A percentile compares a stretch with the other conserved stretches of the same genome.
Evolutionary conservation across 2,113 vertebrate species (phyloP).

Genomic region (Zosterops japonicus): DNA sequence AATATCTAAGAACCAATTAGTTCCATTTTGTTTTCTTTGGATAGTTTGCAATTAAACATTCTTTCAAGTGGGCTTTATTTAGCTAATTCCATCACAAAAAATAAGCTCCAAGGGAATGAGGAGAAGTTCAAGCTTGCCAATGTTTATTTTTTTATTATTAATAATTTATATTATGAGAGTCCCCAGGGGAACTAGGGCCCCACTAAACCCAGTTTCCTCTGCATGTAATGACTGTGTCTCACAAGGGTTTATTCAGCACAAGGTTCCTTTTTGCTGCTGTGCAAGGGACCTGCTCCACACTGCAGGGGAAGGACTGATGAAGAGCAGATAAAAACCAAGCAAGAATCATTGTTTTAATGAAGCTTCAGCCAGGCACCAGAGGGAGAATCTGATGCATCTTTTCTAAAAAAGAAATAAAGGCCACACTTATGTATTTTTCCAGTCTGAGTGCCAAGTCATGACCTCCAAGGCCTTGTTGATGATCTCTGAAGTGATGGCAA

Average conservation of each 20-base stretch:
- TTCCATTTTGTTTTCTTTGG: conserved; percentile 62
- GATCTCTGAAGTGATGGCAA: background rate
- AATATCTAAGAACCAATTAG: conserved; percentile 58
- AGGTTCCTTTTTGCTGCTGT: background rate
- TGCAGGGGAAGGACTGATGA: background rate
- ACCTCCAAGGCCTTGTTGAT: background rate
- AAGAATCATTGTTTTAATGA: background rate
- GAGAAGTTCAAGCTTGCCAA: conserved; percentile 49
- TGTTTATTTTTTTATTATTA: conserved; percentile 69
- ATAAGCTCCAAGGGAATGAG: conserved; percentile 50
- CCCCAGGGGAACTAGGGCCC: conserved; percentile 16
- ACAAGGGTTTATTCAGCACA: background rate
- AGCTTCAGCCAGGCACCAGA: background rate
- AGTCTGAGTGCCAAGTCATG: background rate
- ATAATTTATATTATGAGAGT: conserved; percentile 57
- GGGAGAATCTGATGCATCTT: background rate
- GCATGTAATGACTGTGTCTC: background rate
- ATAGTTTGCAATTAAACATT: conserved; percentile 53
- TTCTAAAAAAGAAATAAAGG: background rate
- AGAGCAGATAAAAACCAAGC: background rate
- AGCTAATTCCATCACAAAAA: conserved; percentile 57
- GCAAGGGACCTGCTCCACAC: background rate
- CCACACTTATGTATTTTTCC: conserved; percentile 13
- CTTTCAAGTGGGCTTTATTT: conserved; percentile 65
- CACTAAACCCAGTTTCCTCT: conserved; percentile 29